A percentile compares a stretch with the other conserved stretches of the same genome.
phyloP scores from a whole-genome alignment of 2,888 invertebrate species.

The Harpalus rufipes region DNA sequence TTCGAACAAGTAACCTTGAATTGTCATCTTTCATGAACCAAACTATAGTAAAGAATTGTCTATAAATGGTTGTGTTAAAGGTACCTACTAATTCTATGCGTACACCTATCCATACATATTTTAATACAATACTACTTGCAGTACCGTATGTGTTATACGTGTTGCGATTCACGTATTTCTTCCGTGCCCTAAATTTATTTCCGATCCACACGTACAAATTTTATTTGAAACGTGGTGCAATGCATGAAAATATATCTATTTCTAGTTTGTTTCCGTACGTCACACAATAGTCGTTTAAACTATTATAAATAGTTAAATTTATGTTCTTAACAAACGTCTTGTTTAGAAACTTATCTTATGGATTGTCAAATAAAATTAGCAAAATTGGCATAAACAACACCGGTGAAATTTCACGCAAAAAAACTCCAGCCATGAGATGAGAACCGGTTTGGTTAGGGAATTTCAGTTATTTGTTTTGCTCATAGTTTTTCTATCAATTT shows the following conservation, averaged over 20 bases:
- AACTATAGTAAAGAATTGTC: too few relatives aligned
- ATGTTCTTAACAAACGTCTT: slow-evolving; percentile 1
- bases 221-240: not conserved
- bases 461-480: slow-evolving; percentile 53
- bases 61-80: too few relatives aligned
- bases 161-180: not conserved
- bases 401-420: slow-evolving; percentile 19
- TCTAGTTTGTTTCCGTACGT: not conserved
- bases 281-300: slow-evolving; percentile 2
- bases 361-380: slow-evolving; percentile 35
- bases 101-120: too few relatives aligned
- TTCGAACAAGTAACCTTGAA: too few relatives aligned
- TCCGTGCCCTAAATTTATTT: not conserved
- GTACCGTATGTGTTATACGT: not conserved
- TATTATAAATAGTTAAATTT: slow-evolving; percentile 8
- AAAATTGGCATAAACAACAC: slow-evolving; percentile 37
- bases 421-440: not conserved
- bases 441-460: slow-evolving; percentile 51
- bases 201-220: not conserved
- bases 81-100: too few relatives aligned
- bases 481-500: slow-evolving; percentile 47
- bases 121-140: too few relatives aligned
- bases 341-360: slow-evolving; percentile 11
- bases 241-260: slow-evolving; percentile 2
- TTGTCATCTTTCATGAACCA: too few relatives aligned